Percentiles rank a stretch among this genome's conserved stretches.
Conservation (phyloP, 2,888 invertebrate species). For the Heliconius charithonia region DNA sequence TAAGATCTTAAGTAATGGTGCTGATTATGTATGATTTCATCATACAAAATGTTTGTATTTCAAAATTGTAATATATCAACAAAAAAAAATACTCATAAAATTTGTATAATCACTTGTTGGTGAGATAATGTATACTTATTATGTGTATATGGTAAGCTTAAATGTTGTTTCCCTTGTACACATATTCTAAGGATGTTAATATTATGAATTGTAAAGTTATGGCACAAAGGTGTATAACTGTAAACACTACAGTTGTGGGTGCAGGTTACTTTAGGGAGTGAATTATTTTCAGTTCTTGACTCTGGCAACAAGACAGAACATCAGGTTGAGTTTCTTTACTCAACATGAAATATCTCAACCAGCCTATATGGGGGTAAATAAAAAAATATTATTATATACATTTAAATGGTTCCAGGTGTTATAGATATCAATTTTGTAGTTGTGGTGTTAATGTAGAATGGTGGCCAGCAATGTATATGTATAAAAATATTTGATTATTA, state of each 20-base stretch:
- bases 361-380: not conserved
- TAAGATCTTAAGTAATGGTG: slow-evolving; percentile 45
- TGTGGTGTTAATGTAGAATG: slow-evolving; percentile 14
- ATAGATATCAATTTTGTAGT: not conserved
- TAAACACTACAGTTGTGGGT: not conserved
- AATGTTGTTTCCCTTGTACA: slow-evolving; percentile 17
- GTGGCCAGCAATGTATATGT: slow-evolving; percentile 28
- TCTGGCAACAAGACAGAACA: not conserved
- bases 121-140: slow-evolving; percentile 24
- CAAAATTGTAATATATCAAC: slow-evolving; percentile 34
- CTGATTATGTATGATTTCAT: slow-evolving; percentile 43
- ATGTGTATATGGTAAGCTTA: slow-evolving; percentile 23
- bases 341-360: not conserved
- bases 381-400: not conserved
- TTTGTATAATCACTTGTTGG: slow-evolving; percentile 31
- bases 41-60: slow-evolving; percentile 34
- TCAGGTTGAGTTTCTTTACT: not conserved
- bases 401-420: not conserved
- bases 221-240: not conserved
- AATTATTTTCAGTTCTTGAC: not conserved
- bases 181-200: slow-evolving; percentile 25
- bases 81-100: slow-evolving; percentile 44
- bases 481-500: slow-evolving; percentile 12
- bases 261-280: not conserved
- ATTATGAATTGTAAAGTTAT: slow-evolving; percentile 10